A percentile compares a stretch with the other conserved stretches of the same genome.
Evolutionary conservation across 2,888 invertebrate genomes (phyloP).

Genomic region (Pristionchus mayeri): DNA sequence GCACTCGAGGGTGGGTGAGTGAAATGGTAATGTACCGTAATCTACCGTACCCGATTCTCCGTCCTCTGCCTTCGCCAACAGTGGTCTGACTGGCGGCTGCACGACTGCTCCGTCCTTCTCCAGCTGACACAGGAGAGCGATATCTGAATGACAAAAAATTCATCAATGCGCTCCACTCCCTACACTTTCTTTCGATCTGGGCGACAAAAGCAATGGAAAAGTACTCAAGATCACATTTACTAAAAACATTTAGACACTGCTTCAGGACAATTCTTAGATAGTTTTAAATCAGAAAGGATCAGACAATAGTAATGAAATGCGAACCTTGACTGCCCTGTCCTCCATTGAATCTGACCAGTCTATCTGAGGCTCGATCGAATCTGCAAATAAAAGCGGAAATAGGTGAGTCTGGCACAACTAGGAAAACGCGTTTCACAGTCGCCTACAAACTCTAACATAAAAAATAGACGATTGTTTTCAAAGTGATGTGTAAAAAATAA

Average conservation of each 20-base stretch:
- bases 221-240: not conserved
- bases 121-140: conserved; percentile 19
- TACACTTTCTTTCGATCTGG: no score
- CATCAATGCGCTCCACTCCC: no score
- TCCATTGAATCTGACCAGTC: conserved; percentile 12
- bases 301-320: not conserved
- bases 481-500: no score
- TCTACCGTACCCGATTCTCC: not conserved
- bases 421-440: no score
- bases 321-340: not conserved
- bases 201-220: not conserved
- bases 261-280: no score
- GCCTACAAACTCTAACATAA: no score
- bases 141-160: not conserved
- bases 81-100: not conserved
- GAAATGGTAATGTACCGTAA: not conserved
- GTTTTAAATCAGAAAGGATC: no score
- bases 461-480: no score
- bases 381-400: no score
- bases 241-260: not conserved
- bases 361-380: conserved; percentile 8
- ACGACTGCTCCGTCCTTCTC: not conserved
- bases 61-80: not conserved
- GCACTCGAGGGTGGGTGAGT: not conserved
- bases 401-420: no score